Base-by-base conservation (phyloP, 2,888 invertebrate species). In the Peribatodes rhomboidaria region DNA sequence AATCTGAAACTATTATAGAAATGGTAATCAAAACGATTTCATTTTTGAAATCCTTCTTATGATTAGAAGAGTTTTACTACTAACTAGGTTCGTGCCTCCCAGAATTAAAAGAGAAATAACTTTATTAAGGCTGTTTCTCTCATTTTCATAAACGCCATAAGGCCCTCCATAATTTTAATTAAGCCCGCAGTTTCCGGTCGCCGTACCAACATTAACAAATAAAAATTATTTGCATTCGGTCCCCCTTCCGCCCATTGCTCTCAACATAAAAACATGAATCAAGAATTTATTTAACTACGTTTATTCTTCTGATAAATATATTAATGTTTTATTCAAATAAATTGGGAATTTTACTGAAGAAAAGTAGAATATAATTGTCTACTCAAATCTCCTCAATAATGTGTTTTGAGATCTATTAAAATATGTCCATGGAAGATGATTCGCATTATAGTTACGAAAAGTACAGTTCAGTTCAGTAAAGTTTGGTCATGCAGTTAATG, bases 131-230 rank as follows among this genome's bases (percentile, higher is more conserved):
- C 27, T 18, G 11, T 41, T 53, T 37, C 27, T 41, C 16, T 31
- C 16, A 31, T 41, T 54, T 41, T n/a, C 7, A 42, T 42, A 31
- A 54, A 54, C 20, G 27, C 41, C 16, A 42, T 42, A 57, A 57
- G 52, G 57, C 37, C 22, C 39, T 37, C 27, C 50, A 44, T 62
- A 52, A 56, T 46, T 44, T 37, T 62, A 62, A 63, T 63, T 57
- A 57, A 63, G 52, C 52, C 22, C 6, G 27, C 56, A 27, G 42
- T 14, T 63, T 63, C 62, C 62, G 44, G 52, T 33, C n/a, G 31
- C 57, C 54, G 47, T 53, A 57, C 60, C 65, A 59, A 55, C 61
- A 62, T 59, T 46, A 46, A 42, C 46, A 55, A 59, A 66, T 52
- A 62, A 59, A 59, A 41, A 50, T 66, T 44, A 60, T 47, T 61